Conservation (phyloP, 1,140 invertebrate genomes). For the Cyclina sinensis region DNA sequence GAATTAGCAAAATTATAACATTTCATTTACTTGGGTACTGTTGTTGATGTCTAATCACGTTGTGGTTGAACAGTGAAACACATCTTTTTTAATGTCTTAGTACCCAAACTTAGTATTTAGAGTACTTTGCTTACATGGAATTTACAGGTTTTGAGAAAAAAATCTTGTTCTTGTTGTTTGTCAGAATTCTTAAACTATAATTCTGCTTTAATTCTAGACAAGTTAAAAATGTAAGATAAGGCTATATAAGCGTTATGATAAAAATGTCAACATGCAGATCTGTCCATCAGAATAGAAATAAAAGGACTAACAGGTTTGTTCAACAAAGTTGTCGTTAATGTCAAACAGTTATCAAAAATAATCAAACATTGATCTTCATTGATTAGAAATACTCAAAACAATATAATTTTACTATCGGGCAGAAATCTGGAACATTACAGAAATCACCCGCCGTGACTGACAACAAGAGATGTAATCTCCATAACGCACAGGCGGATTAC, state of each 20-base stretch:
- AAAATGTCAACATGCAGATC: background rate
- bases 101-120: too few species aligned
- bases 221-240: too few species aligned
- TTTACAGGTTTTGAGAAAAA: too few species aligned
- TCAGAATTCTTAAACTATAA: too few species aligned
- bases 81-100: too few species aligned
- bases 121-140: too few species aligned
- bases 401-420: background rate
- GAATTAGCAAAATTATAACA: too few species aligned
- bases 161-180: too few species aligned
- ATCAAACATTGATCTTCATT: background rate
- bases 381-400: background rate
- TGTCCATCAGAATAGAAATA: background rate
- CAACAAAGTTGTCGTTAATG: background rate
- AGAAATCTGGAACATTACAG: slow-evolving; percentile 2
- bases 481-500: background rate
- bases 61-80: too few species aligned
- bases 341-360: background rate
- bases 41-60: too few species aligned
- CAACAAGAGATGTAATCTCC: background rate
- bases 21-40: too few species aligned
- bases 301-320: background rate
- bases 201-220: too few species aligned
- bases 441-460: slow-evolving; percentile 38
- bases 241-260: background rate